phyloP scores from a whole-genome alignment of 1,140 invertebrate genomes.

The Diabrotica virgifera region DNA sequence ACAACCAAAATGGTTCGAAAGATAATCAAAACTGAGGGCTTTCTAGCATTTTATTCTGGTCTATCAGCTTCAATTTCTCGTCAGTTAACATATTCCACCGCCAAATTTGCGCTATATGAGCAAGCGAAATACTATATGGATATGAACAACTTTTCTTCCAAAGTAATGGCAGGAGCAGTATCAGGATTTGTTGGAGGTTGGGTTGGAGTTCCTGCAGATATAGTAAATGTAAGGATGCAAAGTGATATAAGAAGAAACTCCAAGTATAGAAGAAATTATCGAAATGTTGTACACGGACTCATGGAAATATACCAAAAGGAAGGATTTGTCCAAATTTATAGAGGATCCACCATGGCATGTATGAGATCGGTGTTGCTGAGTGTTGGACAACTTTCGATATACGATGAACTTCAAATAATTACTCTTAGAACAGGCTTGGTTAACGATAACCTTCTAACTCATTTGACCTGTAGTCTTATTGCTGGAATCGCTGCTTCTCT shows the following conservation, averaged over 20 bases:
- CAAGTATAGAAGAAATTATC: slow-evolving; percentile 91
- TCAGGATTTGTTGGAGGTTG: slow-evolving; percentile 78
- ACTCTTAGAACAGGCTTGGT: background rate
- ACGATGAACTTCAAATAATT: slow-evolving; percentile 81
- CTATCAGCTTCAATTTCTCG: slow-evolving; percentile 90
- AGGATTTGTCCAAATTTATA: slow-evolving; percentile 77
- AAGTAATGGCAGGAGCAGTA: slow-evolving; percentile 75
- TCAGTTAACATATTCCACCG: slow-evolving; percentile 95
- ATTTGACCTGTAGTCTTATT: slow-evolving; percentile 1
- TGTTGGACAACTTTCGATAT: slow-evolving; percentile 90
- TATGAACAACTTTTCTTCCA: slow-evolving; percentile 59
- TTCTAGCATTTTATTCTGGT: slow-evolving; percentile 92
- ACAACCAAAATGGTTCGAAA: slow-evolving; percentile 66
- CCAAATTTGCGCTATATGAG: slow-evolving; percentile 96
- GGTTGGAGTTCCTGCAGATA: slow-evolving; percentile 91
- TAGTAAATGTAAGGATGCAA: slow-evolving; percentile 99
- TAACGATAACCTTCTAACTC: background rate
- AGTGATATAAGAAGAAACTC: slow-evolving; percentile 93
- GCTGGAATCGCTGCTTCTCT: slow-evolving; percentile 47
- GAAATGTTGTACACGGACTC: slow-evolving; percentile 92
- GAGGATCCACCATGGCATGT: slow-evolving; percentile 86
- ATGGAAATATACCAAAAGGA: slow-evolving; percentile 75
- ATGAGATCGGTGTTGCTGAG: slow-evolving; percentile 87
- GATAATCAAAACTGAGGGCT: slow-evolving; percentile 73
- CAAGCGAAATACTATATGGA: slow-evolving; percentile 61